Evolutionary conservation across 2,113 vertebrate species (phyloP).

Genomic region (Sinocyclocheilus grahami): DNA sequence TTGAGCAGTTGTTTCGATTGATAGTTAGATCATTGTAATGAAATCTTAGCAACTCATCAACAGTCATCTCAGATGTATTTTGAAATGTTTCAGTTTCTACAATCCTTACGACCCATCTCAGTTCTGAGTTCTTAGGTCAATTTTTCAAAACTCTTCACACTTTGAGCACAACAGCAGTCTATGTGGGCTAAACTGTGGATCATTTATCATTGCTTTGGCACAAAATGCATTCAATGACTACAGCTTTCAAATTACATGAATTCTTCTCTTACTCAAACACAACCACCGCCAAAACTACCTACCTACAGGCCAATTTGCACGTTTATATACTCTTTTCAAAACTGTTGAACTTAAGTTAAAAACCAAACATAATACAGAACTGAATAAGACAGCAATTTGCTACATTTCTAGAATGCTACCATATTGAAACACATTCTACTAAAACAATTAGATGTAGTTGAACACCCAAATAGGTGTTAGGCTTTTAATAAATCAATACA

Average conservation of each 20-base stretch:
- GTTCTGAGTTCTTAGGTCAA: neutral
- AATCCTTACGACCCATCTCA: neutral
- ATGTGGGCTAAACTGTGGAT: constrained; percentile 1
- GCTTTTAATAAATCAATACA: neutral
- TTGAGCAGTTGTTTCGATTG: too few species aligned
- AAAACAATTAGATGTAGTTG: neutral
- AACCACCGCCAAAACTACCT: neutral
- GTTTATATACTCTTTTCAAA: neutral
- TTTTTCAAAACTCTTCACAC: neutral
- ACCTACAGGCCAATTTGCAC: neutral
- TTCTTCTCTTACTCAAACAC: constrained; percentile 1
- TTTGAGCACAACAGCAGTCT: neutral
- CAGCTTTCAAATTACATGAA: neutral
- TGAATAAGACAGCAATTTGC: neutral
- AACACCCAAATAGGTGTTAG: too few species aligned
- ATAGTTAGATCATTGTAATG: too few species aligned
- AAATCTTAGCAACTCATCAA: too few species aligned
- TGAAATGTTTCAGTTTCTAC: neutral
- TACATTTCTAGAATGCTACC: neutral
- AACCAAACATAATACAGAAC: neutral
- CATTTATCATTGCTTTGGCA: neutral
- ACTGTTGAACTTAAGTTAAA: neutral
- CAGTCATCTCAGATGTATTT: neutral
- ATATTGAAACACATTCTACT: neutral
- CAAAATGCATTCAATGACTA: neutral